Percentiles rank a stretch among this genome's conserved stretches.
These are phyloP conservation scores for Operophtera brumata DNA, from an alignment of 2,888 invertebrate species.

Conservation along the genomic window DNA sequence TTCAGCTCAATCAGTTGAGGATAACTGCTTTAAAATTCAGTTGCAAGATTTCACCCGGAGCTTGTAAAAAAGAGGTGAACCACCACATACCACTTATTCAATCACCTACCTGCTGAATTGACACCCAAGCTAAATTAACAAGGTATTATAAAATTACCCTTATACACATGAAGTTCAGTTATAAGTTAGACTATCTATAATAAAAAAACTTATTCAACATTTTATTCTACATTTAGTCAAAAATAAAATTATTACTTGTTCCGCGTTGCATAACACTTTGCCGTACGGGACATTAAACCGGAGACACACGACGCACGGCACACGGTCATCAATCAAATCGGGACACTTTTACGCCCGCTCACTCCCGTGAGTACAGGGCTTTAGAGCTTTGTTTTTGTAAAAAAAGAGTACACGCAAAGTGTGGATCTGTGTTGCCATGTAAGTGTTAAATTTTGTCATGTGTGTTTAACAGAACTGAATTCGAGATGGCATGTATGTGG, in stretches of 20 bases:
- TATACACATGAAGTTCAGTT: too few relatives aligned
- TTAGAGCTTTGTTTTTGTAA: slow-evolving; percentile 43
- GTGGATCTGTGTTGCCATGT: slow-evolving; percentile 40
- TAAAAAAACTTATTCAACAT: too few relatives aligned
- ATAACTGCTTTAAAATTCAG: too few relatives aligned
- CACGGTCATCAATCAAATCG: slow-evolving; percentile 58
- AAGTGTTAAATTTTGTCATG: slow-evolving; percentile 3
- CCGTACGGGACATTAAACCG: slow-evolving; percentile 36
- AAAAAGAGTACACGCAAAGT: slow-evolving; percentile 39
- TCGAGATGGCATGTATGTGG: not conserved
- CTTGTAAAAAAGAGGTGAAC: too few relatives aligned
- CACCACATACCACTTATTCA: too few relatives aligned
- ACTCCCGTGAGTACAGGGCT: slow-evolving; percentile 41
- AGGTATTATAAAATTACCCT: too few relatives aligned
- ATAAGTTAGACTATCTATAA: too few relatives aligned
- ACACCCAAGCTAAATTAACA: too few relatives aligned
- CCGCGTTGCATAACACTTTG: slow-evolving; percentile 28
- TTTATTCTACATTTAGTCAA: too few relatives aligned
- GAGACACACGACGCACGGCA: slow-evolving; percentile 48
- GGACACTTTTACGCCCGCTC: slow-evolving; percentile 54
- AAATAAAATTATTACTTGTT: slow-evolving; percentile 2
- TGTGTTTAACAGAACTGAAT: slow-evolving; percentile 1
- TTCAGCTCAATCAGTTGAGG: too few relatives aligned
- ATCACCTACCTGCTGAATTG: too few relatives aligned
- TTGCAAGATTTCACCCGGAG: too few relatives aligned